Evolutionary conservation across 2,797 vertebrate species (phyloP).

Genomic region (Sebastes vulpes): DNA sequence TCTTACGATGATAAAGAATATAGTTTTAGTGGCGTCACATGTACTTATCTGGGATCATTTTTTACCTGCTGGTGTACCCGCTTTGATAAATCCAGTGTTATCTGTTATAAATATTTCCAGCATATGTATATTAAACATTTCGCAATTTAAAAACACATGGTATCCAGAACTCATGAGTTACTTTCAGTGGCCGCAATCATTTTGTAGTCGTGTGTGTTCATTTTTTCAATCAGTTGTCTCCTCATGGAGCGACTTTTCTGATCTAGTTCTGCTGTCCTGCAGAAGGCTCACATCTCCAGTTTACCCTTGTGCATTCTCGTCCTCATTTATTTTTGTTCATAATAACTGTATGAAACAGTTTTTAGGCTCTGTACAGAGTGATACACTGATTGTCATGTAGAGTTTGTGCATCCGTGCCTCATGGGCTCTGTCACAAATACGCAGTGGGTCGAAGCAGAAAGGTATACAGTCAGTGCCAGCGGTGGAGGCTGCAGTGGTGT

Average conservation of each 20-base stretch:
- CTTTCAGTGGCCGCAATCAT: background rate
- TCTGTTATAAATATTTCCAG: background rate
- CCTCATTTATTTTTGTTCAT: conserved; percentile 18
- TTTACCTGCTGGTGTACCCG: background rate
- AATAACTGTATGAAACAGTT: conserved; percentile 32
- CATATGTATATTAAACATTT: background rate
- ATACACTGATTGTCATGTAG: conserved; percentile 38
- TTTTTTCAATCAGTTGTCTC: background rate
- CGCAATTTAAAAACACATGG: background rate
- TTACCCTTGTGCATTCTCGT: conserved; percentile 43
- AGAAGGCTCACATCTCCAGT: conserved; percentile 30
- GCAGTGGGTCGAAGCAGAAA: conserved; percentile 31
- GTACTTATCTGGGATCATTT: background rate
- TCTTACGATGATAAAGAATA: background rate
- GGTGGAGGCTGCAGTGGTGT: background rate
- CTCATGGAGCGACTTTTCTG: conserved; percentile 14
- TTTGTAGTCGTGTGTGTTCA: background rate
- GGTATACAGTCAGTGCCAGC: background rate
- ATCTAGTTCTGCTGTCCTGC: conserved; percentile 24
- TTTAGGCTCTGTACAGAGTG: conserved; percentile 13
- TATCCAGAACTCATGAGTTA: background rate
- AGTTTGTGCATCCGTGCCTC: conserved; percentile 30
- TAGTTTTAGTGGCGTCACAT: background rate
- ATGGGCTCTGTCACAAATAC: conserved; percentile 56
- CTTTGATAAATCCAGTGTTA: background rate